These are phyloP conservation scores for Diprion similis DNA, from an alignment of 1,140 invertebrate genomes.

Conservation along the genomic window DNA sequence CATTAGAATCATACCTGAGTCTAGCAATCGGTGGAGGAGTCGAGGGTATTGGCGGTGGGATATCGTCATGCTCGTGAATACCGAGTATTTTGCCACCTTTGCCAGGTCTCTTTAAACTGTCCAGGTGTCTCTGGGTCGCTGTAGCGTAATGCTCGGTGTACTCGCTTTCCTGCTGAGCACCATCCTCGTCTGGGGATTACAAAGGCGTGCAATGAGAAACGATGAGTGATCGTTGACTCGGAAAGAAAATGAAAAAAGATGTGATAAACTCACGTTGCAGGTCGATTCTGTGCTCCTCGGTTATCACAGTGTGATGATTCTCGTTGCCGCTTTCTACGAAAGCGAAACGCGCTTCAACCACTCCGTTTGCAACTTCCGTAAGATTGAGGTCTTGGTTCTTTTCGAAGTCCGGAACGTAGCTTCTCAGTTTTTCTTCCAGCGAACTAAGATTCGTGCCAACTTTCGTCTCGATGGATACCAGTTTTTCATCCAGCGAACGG, in stretches of 20 bases:
- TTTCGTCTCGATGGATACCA: slow-evolving; percentile 1
- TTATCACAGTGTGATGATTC: not conserved
- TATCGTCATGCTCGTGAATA: slow-evolving; percentile 21
- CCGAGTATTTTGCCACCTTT: slow-evolving; percentile 26
- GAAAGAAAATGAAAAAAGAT: not conserved
- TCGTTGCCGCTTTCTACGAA: slow-evolving; percentile 1
- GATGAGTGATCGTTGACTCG: not conserved
- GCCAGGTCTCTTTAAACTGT: slow-evolving; percentile 60
- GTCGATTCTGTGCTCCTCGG: not conserved
- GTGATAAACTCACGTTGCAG: not conserved
- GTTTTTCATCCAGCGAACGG: slow-evolving; percentile 1
- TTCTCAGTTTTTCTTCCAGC: not conserved
- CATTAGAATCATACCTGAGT: slow-evolving; percentile 25
- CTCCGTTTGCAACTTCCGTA: not conserved
- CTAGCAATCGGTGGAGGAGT: slow-evolving; percentile 31
- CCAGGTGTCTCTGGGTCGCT: slow-evolving; percentile 64
- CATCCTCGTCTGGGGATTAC: slow-evolving; percentile 42
- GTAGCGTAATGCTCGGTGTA: slow-evolving; percentile 69
- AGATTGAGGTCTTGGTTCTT: not conserved
- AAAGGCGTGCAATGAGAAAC: not conserved
- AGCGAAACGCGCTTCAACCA: not conserved
- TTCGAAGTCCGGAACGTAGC: not conserved
- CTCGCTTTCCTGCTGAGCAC: slow-evolving; percentile 66
- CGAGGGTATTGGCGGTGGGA: slow-evolving; percentile 24
- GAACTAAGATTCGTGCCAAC: not conserved